phyloP scores from a whole-genome alignment of 2,113 vertebrate species.

The Xenus cinereus region DNA sequence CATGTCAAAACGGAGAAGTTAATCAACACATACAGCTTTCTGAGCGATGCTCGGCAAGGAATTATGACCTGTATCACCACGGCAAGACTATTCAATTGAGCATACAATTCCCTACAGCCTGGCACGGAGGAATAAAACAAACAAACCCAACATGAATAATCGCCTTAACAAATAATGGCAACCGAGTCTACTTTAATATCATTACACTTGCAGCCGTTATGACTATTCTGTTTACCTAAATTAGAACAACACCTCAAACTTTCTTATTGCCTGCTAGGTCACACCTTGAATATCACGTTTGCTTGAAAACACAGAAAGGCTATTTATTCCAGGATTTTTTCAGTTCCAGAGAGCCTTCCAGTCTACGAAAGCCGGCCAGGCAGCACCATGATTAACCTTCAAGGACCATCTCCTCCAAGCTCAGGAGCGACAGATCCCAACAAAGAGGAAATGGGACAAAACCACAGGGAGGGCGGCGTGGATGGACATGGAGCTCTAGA shows the following conservation, averaged over 20 bases:
- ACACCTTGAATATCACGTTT: background rate
- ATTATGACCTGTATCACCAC: background rate
- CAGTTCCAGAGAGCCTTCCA: background rate
- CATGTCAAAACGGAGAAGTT: background rate
- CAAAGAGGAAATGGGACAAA: background rate
- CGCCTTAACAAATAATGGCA: background rate
- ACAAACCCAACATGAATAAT: background rate
- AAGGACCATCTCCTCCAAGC: background rate
- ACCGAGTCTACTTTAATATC: background rate
- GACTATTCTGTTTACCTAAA: background rate
- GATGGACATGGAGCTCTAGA: background rate
- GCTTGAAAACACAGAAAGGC: background rate
- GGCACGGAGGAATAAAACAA: background rate
- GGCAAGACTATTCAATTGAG: background rate
- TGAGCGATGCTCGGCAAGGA: background rate
- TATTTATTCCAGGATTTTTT: background rate
- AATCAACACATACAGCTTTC: conserved; percentile 20
- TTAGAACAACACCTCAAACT: background rate
- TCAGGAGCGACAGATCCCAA: background rate
- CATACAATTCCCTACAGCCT: background rate
- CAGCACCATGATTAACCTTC: background rate
- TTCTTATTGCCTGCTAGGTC: background rate
- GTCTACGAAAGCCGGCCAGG: background rate
- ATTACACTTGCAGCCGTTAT: background rate
- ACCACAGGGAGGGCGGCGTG: background rate